phyloP scores from a whole-genome alignment of 2,888 invertebrate genomes.

The Camptogramma bilineatum region DNA sequence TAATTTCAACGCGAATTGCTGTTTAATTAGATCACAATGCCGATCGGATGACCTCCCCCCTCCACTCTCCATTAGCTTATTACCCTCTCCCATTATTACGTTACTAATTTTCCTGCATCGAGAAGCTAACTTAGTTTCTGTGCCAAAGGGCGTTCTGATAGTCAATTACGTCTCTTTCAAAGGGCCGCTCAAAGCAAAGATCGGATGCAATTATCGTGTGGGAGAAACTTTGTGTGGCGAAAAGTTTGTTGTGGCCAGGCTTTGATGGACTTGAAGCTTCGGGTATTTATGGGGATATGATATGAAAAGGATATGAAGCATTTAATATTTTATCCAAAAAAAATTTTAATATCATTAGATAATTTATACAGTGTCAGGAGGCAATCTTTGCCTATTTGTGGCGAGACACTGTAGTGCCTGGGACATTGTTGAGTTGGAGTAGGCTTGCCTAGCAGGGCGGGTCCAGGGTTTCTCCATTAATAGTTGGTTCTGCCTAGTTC shows the following conservation, averaged over 20 bases:
- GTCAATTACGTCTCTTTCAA: constrained; percentile 80
- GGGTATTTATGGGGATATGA: not conserved
- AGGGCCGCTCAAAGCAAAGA: constrained; percentile 70
- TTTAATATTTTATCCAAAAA: not conserved
- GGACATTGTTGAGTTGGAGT: too few relatives aligned
- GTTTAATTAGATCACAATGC: constrained; percentile 72
- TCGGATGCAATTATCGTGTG: constrained; percentile 75
- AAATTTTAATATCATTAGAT: too few relatives aligned
- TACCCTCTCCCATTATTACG: constrained; percentile 79
- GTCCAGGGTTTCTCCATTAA: too few relatives aligned
- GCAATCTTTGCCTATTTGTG: too few relatives aligned
- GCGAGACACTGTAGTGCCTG: too few relatives aligned
- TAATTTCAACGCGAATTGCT: constrained; percentile 68
- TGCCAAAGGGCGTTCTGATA: constrained; percentile 80
- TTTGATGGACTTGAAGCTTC: constrained; percentile 15
- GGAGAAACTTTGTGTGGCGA: constrained; percentile 61
- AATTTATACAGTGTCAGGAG: too few relatives aligned
- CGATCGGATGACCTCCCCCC: constrained; percentile 73
- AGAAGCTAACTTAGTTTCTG: constrained; percentile 79
- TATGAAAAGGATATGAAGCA: not conserved
- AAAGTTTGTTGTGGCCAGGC: constrained; percentile 36
- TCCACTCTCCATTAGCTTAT: constrained; percentile 76
- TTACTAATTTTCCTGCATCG: constrained; percentile 83
- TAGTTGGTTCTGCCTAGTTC: too few relatives aligned
- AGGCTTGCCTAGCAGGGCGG: too few relatives aligned